These are phyloP conservation scores for Sciurus carolinensis DNA, from an alignment of 2,797 vertebrate species.

Conservation along the genomic window DNA sequence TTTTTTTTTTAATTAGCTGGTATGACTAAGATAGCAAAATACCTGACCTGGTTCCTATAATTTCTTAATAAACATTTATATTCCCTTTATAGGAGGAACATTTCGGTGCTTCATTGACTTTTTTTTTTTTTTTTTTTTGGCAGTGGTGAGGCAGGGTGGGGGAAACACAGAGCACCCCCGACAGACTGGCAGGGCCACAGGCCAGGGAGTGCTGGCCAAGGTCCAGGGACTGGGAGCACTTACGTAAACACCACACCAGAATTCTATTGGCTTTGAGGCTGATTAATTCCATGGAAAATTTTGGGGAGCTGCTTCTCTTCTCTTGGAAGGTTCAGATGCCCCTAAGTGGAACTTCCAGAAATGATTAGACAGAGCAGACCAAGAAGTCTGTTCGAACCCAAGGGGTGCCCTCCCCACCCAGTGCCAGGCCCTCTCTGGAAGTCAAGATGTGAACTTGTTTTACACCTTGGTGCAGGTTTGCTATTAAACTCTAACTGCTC, in stretches of 20 bases:
- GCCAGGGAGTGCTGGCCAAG: background rate
- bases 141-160: background rate
- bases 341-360: background rate
- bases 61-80: conserved; percentile 78
- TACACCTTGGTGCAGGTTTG: background rate
- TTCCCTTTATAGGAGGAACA: conserved; percentile 54
- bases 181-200: conserved; percentile 9
- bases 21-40: conserved; percentile 74
- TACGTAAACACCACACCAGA: conserved; percentile 3
- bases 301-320: background rate
- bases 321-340: background rate
- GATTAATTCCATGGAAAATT: conserved; percentile 54
- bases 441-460: background rate
- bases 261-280: conserved; percentile 60
- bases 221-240: background rate
- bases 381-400: background rate
- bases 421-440: background rate
- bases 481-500: background rate
- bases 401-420: background rate
- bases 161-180: background rate
- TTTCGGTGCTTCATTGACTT: conserved; percentile 59
- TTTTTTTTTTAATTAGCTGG: conserved; percentile 73
- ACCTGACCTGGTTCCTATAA: conserved; percentile 75
- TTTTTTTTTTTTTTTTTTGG: background rate
- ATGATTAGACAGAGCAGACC: background rate